phyloP scores from a whole-genome alignment of 2,113 vertebrate species.

The Thamnophis sirtalis region DNA sequence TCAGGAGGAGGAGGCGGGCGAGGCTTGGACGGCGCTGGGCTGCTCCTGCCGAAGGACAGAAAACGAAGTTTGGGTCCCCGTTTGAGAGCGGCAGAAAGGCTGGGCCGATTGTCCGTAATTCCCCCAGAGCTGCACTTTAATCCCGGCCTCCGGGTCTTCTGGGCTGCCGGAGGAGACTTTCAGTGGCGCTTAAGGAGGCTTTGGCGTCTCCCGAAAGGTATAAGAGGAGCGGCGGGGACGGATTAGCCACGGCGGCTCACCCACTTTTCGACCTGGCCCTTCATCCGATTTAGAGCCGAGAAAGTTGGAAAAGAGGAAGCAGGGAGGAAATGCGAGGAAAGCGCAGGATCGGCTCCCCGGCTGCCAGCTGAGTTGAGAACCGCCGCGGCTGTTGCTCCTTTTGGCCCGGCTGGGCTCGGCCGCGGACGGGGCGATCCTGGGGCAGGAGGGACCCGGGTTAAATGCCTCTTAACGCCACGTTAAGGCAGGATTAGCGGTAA shows the following conservation, averaged over 20 bases:
- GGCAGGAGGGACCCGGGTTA: neutral
- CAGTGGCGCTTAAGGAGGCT: slow-evolving; percentile 68
- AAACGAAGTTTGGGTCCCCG: neutral
- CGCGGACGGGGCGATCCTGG: neutral
- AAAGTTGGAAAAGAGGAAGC: neutral
- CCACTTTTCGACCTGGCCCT: slow-evolving; percentile 36
- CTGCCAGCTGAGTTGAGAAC: neutral
- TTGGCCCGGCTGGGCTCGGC: neutral
- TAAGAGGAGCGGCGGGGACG: slow-evolving; percentile 33
- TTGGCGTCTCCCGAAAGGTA: slow-evolving; percentile 67
- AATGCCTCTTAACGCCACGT: slow-evolving; percentile 9
- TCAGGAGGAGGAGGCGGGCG: neutral
- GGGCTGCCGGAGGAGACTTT: slow-evolving; percentile 51
- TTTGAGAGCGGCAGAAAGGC: slow-evolving; percentile 40
- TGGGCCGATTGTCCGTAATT: slow-evolving; percentile 72
- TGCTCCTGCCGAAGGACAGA: neutral
- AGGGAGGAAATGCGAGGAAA: neutral
- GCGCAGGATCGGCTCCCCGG: neutral
- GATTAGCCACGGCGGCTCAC: slow-evolving; percentile 13
- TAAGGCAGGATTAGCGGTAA: neutral
- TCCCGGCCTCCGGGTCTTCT: neutral
- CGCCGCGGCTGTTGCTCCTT: neutral
- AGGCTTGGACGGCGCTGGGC: neutral
- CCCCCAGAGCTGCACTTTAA: slow-evolving; percentile 69
- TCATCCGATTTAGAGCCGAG: neutral